Percentiles rank a stretch among this genome's conserved stretches.
phyloP scores from a whole-genome alignment of 2,113 vertebrate species.

The Chaenocephalus aceratus region DNA sequence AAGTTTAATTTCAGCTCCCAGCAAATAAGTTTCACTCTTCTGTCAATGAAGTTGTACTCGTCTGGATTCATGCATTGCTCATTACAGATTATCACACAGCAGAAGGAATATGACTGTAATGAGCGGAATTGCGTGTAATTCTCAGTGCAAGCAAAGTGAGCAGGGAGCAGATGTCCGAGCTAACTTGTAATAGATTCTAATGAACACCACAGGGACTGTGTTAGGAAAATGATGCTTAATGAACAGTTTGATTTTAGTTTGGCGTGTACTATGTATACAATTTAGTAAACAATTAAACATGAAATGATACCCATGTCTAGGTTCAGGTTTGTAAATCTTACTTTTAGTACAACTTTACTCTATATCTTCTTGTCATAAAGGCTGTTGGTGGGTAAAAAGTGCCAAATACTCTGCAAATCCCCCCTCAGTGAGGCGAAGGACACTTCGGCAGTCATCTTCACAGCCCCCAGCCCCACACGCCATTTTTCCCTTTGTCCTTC shows the following conservation, averaged over 20 bases:
- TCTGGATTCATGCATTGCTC: background rate
- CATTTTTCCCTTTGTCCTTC: constrained; percentile 7
- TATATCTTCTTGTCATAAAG: background rate
- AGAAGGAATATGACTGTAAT: constrained; percentile 4
- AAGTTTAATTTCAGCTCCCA: too few relatives aligned
- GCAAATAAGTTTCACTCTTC: too few relatives aligned
- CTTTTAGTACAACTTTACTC: too few relatives aligned
- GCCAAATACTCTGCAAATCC: background rate
- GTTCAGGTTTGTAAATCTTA: background rate
- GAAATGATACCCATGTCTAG: background rate
- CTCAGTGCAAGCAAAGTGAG: constrained; percentile 21
- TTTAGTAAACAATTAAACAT: too few relatives aligned
- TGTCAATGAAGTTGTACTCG: background rate
- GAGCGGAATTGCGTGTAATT: constrained; percentile 7
- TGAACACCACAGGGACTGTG: constrained; percentile 71
- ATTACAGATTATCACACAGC: background rate
- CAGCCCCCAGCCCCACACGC: background rate
- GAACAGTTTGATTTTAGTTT: background rate
- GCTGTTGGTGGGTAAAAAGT: background rate
- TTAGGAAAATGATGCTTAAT: background rate
- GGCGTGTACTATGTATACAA: background rate
- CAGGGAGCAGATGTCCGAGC: constrained; percentile 58
- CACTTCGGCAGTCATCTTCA: background rate
- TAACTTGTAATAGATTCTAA: constrained; percentile 72
- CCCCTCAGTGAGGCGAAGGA: background rate